Percentiles rank a stretch among this genome's conserved stretches.
These are phyloP conservation scores for Bostrychus sinensis DNA, from an alignment of 2,113 vertebrate genomes.

Conservation along the genomic window DNA sequence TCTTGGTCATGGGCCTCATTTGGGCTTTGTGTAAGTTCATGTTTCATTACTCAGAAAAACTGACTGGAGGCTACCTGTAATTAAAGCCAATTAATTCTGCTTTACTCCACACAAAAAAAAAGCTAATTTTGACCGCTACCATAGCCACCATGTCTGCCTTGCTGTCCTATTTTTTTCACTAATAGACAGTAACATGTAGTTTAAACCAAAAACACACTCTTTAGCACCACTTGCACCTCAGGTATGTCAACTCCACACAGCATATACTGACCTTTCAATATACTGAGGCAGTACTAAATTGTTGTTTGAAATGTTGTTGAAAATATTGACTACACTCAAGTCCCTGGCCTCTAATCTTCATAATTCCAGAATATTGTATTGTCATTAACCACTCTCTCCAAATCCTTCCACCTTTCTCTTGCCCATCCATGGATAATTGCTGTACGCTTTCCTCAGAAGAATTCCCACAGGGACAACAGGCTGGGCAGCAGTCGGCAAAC, in stretches of 20 bases:
- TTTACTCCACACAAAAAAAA: not conserved
- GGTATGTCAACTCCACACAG: slow-evolving; percentile 16
- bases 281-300: slow-evolving; percentile 41
- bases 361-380: slow-evolving; percentile 74
- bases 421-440: slow-evolving; percentile 76
- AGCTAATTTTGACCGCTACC: slow-evolving; percentile 1
- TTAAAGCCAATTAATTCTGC: slow-evolving; percentile 11
- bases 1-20: no score
- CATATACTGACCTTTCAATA: slow-evolving; percentile 28
- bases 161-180: slow-evolving; percentile 4
- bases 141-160: slow-evolving; percentile 1
- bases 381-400: slow-evolving; percentile 75
- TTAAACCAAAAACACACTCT: not conserved
- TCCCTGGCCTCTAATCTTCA: slow-evolving; percentile 65
- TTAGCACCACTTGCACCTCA: not conserved
- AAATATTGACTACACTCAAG: slow-evolving; percentile 54
- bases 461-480: slow-evolving; percentile 37
- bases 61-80: slow-evolving; percentile 1
- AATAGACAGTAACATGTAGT: not conserved
- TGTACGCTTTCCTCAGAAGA: slow-evolving; percentile 70
- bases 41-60: slow-evolving; percentile 27
- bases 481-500: slow-evolving; percentile 61
- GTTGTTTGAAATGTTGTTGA: slow-evolving; percentile 61
- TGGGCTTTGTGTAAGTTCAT: not conserved
- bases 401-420: slow-evolving; percentile 67